phyloP scores from a whole-genome alignment of 2,113 vertebrate genomes.

The Nestor notabilis region DNA sequence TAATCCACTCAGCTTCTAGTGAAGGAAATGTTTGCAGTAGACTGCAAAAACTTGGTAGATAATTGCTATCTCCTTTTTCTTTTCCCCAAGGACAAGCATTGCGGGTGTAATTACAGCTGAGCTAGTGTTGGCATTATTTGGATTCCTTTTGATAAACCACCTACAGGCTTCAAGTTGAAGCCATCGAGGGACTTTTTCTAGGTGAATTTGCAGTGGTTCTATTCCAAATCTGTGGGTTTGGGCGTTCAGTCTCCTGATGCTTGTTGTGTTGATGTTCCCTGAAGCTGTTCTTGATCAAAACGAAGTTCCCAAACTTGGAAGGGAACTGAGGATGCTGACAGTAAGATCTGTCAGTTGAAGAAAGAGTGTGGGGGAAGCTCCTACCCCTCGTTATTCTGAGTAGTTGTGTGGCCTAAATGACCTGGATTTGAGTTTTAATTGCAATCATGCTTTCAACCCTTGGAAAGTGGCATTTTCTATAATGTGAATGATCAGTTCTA shows the following conservation, averaged over 20 bases:
- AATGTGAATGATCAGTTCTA: not conserved
- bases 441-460: not conserved
- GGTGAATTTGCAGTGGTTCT: not conserved
- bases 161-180: not conserved
- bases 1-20: not conserved
- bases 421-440: not conserved
- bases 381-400: not conserved
- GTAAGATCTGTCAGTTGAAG: not conserved
- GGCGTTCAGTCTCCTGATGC: not conserved
- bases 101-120: not conserved
- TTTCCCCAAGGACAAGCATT: not conserved
- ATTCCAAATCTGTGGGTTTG: not conserved
- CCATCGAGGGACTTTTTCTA: rapidly evolving
- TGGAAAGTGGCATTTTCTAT: not conserved
- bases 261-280: not conserved
- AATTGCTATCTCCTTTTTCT: not conserved
- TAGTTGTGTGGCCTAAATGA: not conserved
- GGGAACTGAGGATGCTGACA: not conserved
- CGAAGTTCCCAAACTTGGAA: not conserved
- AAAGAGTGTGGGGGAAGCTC: not conserved
- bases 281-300: not conserved
- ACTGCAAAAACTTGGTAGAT: not conserved
- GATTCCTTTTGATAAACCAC: not conserved
- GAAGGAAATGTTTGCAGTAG: not conserved
- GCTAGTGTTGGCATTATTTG: not conserved